Percentiles rank a stretch among this genome's conserved stretches.
Evolutionary conservation across 2,797 vertebrate species (phyloP).

Genomic region (Argentina silus): DNA sequence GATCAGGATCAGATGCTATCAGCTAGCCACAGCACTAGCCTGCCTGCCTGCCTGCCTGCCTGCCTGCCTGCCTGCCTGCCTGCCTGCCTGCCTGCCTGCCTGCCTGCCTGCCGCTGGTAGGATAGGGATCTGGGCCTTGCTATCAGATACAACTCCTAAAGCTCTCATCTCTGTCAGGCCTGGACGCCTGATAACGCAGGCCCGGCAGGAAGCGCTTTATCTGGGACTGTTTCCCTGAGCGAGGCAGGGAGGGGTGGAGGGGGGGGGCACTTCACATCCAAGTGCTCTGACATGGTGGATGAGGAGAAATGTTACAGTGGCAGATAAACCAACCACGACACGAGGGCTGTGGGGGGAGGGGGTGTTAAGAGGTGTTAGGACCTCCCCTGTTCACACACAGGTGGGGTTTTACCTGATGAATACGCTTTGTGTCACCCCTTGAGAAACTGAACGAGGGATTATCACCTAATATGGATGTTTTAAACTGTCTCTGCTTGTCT

Average conservation of each 20-base stretch:
- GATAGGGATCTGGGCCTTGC: constrained; percentile 29
- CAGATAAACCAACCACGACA: constrained; percentile 5
- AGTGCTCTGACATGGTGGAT: background rate
- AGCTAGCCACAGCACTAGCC: background rate
- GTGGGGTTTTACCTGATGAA: no score
- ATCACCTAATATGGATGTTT: background rate
- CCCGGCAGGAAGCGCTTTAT: constrained; percentile 49
- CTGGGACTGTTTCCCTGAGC: background rate
- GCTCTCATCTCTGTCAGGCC: constrained; percentile 25
- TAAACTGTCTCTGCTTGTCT: background rate
- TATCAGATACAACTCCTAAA: constrained; percentile 36
- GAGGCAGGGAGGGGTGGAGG: no score
- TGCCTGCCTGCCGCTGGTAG: background rate
- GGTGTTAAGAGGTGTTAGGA: background rate
- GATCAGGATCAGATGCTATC: constrained; percentile 29
- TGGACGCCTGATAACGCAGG: constrained; percentile 33
- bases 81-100: background rate
- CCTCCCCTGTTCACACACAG: background rate
- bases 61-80: no score
- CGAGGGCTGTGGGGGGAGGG: background rate
- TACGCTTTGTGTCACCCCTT: no score
- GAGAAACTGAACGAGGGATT: no score
- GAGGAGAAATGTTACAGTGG: constrained; percentile 9
- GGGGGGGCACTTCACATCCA: background rate
- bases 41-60: no score